Evolutionary conservation across 1,140 invertebrate species (phyloP).

Genomic region (Bombus waltoni): DNA sequence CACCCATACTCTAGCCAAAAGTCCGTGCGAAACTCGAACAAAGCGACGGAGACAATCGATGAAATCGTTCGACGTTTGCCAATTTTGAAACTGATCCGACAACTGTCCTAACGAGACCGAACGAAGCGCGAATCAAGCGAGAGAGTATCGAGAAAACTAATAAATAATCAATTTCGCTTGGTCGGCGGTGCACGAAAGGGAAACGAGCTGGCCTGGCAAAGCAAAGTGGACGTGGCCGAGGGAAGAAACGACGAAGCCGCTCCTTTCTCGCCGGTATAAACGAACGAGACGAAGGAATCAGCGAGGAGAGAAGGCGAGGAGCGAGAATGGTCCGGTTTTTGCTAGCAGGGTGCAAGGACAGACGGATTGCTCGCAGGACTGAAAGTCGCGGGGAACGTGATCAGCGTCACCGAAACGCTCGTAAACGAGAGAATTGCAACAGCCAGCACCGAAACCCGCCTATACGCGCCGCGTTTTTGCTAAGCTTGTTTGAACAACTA

Average conservation of each 20-base stretch:
- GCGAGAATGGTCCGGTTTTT: conserved; percentile 70
- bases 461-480: not conserved
- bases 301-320: conserved; percentile 58
- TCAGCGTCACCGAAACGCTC: conserved; percentile 44
- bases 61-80: too few relatives aligned
- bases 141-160: not conserved
- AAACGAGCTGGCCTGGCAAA: not conserved
- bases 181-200: not conserved
- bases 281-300: conserved; percentile 70
- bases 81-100: not conserved
- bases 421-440: conserved; percentile 52
- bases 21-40: too few relatives aligned
- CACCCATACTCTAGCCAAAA: too few relatives aligned
- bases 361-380: conserved; percentile 52
- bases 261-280: conserved; percentile 42
- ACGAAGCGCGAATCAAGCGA: not conserved
- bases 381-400: conserved; percentile 65
- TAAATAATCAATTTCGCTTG: not conserved
- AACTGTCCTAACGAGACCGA: too few relatives aligned
- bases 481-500: not conserved
- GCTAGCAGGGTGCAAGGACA: conserved; percentile 72
- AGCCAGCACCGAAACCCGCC: conserved; percentile 35
- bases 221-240: not conserved
- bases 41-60: too few relatives aligned
- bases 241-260: conserved; percentile 27